Evolutionary conservation across 2,113 vertebrate species (phyloP).

Genomic region (Corythaixoides concolor): DNA sequence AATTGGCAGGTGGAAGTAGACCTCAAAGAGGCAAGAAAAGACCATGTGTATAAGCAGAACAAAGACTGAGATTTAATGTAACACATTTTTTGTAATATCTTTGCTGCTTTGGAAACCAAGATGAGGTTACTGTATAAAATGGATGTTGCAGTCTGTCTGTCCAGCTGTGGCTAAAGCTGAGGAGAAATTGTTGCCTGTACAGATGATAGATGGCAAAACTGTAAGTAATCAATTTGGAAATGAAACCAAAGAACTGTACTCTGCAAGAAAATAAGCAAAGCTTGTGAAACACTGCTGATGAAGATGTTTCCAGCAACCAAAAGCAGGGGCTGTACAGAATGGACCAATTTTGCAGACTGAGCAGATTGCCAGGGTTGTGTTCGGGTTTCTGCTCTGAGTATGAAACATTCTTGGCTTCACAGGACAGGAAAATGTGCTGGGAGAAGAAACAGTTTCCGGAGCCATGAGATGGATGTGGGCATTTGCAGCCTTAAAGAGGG

Average conservation of each 20-base stretch:
- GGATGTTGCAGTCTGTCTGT: neutral
- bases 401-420: neutral
- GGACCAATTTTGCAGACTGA: neutral
- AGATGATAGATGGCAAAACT: neutral
- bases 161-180: neutral
- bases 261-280: neutral
- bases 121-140: neutral
- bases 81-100: neutral
- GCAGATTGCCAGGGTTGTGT: neutral
- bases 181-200: neutral
- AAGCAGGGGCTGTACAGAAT: neutral
- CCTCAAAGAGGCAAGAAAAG: neutral
- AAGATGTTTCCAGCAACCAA: neutral
- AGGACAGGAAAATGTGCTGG: neutral
- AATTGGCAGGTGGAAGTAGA: neutral
- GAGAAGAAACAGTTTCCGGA: neutral
- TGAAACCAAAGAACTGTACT: neutral
- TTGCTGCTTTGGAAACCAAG: neutral
- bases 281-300: neutral
- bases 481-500: neutral
- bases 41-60: rapidly evolving
- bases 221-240: neutral
- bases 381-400: neutral
- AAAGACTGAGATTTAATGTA: neutral
- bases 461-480: neutral